Conservation (phyloP, 2,797 vertebrate genomes). For the Zenarchopterus dispar region DNA sequence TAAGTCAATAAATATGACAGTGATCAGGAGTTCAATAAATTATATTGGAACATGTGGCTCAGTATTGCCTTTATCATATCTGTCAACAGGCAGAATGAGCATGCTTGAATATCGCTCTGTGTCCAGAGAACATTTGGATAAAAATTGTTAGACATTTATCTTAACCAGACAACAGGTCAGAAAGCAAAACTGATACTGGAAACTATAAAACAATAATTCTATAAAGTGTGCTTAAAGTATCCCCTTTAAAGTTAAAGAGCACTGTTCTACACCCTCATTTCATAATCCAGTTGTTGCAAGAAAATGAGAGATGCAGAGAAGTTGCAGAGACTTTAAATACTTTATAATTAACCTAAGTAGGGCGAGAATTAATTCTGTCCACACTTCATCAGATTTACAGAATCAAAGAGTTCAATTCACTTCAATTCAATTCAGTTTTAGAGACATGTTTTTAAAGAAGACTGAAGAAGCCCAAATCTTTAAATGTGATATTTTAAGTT, state of each 20-base stretch:
- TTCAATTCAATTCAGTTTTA: no score
- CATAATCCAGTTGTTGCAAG: slow-evolving; percentile 22
- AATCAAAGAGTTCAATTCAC: no score
- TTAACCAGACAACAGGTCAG: slow-evolving; percentile 40
- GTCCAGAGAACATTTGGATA: slow-evolving; percentile 35
- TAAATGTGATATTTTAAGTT: slow-evolving; percentile 3
- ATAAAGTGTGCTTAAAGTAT: slow-evolving; percentile 5
- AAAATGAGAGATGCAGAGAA: slow-evolving; percentile 17
- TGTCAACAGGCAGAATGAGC: background rate
- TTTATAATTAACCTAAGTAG: slow-evolving; percentile 20
- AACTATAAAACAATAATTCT: slow-evolving; percentile 34
- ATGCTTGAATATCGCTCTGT: slow-evolving; percentile 21
- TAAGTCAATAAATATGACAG: background rate
- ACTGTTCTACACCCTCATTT: slow-evolving; percentile 1
- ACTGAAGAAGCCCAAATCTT: background rate
- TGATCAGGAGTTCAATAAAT: background rate
- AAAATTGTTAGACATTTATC: slow-evolving; percentile 50
- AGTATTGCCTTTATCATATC: slow-evolving; percentile 7
- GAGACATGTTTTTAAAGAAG: no score
- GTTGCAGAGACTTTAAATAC: slow-evolving; percentile 20
- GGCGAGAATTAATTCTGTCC: slow-evolving; percentile 14
- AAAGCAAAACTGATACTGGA: slow-evolving; percentile 42
- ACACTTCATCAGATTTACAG: no score
- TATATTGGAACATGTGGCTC: background rate
- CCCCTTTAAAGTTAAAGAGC: slow-evolving; percentile 42